These are phyloP conservation scores for Yponomeuta malinellus DNA, from an alignment of 2,888 invertebrate genomes.

Conservation along the genomic window DNA sequence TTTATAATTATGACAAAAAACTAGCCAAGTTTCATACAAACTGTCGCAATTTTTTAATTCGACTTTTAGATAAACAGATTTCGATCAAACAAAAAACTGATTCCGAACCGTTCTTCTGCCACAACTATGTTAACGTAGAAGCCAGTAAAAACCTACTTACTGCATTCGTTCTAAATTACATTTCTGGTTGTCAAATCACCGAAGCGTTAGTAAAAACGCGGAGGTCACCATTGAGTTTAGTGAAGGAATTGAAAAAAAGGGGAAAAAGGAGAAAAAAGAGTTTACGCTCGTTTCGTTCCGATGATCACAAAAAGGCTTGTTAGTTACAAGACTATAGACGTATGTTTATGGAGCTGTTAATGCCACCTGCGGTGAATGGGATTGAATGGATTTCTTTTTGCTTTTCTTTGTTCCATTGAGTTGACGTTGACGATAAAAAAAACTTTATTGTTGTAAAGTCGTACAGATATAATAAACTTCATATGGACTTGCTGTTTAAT, in stretches of 20 bases:
- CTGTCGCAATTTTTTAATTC: no score
- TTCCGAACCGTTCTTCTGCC: no score
- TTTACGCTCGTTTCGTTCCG: slow-evolving; percentile 21
- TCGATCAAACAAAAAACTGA: no score
- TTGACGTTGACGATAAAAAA: neutral
- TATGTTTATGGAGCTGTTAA: slow-evolving; percentile 29
- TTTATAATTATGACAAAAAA: no score
- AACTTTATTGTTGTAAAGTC: neutral
- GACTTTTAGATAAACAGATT: no score
- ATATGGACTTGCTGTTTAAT: no score
- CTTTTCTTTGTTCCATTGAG: neutral
- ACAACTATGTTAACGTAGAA: no score
- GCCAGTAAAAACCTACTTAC: no score
- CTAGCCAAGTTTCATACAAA: no score
- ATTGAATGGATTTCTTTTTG: slow-evolving; percentile 3
- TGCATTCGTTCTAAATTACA: no score
- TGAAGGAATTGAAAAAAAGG: slow-evolving; percentile 19
- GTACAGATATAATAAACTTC: neutral
- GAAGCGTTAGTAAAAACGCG: no score
- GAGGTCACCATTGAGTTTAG: neutral
- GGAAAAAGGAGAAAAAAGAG: slow-evolving; percentile 22
- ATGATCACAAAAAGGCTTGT: slow-evolving; percentile 33
- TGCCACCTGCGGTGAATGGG: neutral
- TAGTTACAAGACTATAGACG: slow-evolving; percentile 28
- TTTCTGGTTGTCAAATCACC: no score